Evolutionary conservation across 2,797 vertebrate species (phyloP).

Genomic region (Semaprochilodus insignis): DNA sequence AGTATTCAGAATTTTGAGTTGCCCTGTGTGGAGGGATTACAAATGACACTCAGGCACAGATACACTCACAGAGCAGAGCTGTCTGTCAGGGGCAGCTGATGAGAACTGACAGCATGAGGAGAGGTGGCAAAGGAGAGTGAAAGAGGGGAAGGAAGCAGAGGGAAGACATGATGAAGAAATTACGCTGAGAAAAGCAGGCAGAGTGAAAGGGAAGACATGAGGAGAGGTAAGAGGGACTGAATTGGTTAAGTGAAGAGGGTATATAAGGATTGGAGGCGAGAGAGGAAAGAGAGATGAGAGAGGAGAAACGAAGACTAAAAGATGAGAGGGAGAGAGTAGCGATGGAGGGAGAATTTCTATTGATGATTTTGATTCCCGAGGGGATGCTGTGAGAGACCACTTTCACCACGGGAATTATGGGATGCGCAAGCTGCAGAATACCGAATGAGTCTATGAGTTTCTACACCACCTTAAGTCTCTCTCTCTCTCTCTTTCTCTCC

Average conservation of each 20-base stretch:
- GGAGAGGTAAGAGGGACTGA: background rate
- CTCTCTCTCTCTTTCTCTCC: background rate
- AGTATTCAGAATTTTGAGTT: constrained; percentile 18
- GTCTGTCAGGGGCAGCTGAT: constrained; percentile 27
- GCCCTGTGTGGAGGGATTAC: background rate
- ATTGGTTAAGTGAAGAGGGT: background rate
- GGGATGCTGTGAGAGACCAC: constrained; percentile 39
- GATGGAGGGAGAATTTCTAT: constrained; percentile 25
- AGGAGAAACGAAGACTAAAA: background rate
- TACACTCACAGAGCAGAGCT: constrained; percentile 24
- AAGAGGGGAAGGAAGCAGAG: constrained; percentile 4
- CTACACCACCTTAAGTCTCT: constrained; percentile 13
- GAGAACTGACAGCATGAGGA: constrained; percentile 23
- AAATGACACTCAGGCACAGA: constrained; percentile 12
- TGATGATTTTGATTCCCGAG: constrained; percentile 36
- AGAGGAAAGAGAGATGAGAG: constrained; percentile 7
- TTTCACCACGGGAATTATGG: constrained; percentile 54
- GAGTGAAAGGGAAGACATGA: background rate
- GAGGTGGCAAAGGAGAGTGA: constrained; percentile 45
- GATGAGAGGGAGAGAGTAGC: constrained; percentile 26
- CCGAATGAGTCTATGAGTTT: constrained; percentile 27
- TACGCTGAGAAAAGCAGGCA: background rate
- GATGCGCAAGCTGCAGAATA: constrained; percentile 54
- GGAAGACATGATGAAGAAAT: background rate
- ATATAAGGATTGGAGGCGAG: constrained; percentile 9